Evolutionary conservation across 2,113 vertebrate species (phyloP), one percentile per base, ranked within the genome.

Genomic region (Notarius lentiginosus): DNA sequence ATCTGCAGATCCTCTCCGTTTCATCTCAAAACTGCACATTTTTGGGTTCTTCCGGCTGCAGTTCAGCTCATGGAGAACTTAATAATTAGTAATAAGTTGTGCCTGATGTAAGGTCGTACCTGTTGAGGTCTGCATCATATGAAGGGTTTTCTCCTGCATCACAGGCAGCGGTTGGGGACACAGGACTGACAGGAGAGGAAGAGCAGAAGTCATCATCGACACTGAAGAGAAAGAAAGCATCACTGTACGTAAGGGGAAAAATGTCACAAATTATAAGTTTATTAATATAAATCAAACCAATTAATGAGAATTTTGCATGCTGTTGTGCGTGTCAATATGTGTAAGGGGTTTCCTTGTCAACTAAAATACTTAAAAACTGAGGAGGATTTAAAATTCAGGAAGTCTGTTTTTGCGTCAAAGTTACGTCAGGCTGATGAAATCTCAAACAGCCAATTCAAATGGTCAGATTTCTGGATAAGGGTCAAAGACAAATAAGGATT

Each of bases 61-160:
- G 9, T 49, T n/a, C 22, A 51, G 22, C 6, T 34, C 17, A 41
- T 14, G 30, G 34, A 61, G 70, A 63, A 76, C 41, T 41, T 17
- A 24, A 1, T 15, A 60, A 47, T 34, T 6, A 7, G 30, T 47
- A 22, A 60, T 41, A 30, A 75, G 5, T 1, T 82, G 49, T n/a
- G 73, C n/a, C 20, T 18, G 56, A 63, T 30, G 17, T 30, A 27
- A 30, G 61, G 56, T 93, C 95, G 84, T 89, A 98, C 97, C 96
- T 96, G 53, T 95, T 93, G 79, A 94, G 91, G 24, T 94, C 84
- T 86, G 85, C 91, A 85, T 96, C 94, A 92, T 96, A 97, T 27
- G 95, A 92, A 86, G 96, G 95, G 56, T 94, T 90, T 65, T 96
- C 95, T 90, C 93, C 95, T 91, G 94, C 95, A 88, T 96, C 96